Conservation (phyloP, 2,888 invertebrate genomes). For the Dasypolia templi region DNA sequence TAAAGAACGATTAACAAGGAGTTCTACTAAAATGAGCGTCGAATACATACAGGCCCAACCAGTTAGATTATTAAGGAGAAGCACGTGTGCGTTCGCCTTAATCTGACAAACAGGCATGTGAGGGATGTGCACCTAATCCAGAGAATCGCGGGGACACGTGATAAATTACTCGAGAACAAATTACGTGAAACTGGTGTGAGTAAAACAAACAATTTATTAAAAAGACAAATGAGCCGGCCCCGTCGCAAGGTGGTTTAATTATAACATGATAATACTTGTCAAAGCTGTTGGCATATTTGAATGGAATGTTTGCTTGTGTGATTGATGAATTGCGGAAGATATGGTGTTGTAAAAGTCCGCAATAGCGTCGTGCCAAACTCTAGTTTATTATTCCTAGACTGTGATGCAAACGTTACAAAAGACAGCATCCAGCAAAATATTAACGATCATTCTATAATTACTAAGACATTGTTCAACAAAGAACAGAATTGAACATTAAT, state of each 20-base stretch:
- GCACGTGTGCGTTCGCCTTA: constrained; percentile 65
- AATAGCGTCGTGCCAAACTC: background rate
- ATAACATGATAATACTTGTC: constrained; percentile 74
- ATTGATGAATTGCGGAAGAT: constrained; percentile 45
- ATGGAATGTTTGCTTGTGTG: constrained; percentile 21
- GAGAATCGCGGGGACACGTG: constrained; percentile 78
- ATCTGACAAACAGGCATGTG: constrained; percentile 77
- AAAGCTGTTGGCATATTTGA: constrained; percentile 57
- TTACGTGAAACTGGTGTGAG: constrained; percentile 79
- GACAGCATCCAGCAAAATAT: background rate
- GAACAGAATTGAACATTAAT: constrained; percentile 58
- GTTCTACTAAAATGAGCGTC: background rate
- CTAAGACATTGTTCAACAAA: constrained; percentile 29
- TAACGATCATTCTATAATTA: constrained; percentile 33
- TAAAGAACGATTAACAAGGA: background rate
- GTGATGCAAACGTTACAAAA: background rate
- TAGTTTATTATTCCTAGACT: background rate
- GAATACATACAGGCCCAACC: constrained; percentile 15
- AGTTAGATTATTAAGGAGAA: constrained; percentile 48
- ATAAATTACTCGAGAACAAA: constrained; percentile 85
- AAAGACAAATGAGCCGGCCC: constrained; percentile 79
- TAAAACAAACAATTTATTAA: constrained; percentile 88
- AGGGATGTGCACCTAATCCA: constrained; percentile 82
- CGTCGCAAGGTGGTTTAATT: constrained; percentile 79
- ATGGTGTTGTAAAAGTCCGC: background rate